phyloP scores from a whole-genome alignment of 2,888 invertebrate genomes.

The Hylaea fasciaria region DNA sequence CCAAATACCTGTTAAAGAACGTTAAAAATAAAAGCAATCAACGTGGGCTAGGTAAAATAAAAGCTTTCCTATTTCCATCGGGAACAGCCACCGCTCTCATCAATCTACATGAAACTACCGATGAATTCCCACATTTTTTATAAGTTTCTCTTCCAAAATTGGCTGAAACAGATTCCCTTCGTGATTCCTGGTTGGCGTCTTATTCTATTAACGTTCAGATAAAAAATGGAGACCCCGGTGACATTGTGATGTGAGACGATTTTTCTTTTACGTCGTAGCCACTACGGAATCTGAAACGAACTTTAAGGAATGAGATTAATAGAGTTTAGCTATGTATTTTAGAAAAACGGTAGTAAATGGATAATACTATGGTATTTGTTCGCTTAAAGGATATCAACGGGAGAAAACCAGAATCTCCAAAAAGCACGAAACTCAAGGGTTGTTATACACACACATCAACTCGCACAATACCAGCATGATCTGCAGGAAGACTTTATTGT shows the following conservation, averaged over 20 bases:
- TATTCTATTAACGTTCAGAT: conserved; percentile 28
- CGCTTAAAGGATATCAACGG: too few relatives aligned
- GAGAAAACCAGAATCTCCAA: too few relatives aligned
- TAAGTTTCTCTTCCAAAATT: conserved; percentile 11
- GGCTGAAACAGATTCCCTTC: conserved; percentile 14
- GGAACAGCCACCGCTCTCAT: not conserved
- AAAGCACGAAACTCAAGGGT: too few relatives aligned
- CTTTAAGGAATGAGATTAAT: conserved; percentile 20
- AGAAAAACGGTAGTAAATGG: too few relatives aligned
- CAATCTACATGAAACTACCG: not conserved
- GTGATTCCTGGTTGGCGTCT: conserved; percentile 13
- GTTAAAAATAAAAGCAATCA: too few relatives aligned
- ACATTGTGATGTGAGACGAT: conserved; percentile 25
- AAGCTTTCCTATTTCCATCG: too few relatives aligned
- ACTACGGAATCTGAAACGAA: conserved; percentile 13
- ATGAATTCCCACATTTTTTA: not conserved
- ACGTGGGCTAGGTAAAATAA: too few relatives aligned
- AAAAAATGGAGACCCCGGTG: conserved; percentile 21
- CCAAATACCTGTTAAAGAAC: too few relatives aligned
- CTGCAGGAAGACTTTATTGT: too few relatives aligned
- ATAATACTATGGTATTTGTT: too few relatives aligned
- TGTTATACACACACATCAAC: too few relatives aligned
- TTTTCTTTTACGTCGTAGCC: conserved; percentile 22
- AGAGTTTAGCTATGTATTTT: not conserved
- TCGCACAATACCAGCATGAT: too few relatives aligned